Percentiles rank a stretch among this genome's conserved stretches.
Conservation (phyloP, 1,140 invertebrate genomes). For the Octopus sinensis region DNA sequence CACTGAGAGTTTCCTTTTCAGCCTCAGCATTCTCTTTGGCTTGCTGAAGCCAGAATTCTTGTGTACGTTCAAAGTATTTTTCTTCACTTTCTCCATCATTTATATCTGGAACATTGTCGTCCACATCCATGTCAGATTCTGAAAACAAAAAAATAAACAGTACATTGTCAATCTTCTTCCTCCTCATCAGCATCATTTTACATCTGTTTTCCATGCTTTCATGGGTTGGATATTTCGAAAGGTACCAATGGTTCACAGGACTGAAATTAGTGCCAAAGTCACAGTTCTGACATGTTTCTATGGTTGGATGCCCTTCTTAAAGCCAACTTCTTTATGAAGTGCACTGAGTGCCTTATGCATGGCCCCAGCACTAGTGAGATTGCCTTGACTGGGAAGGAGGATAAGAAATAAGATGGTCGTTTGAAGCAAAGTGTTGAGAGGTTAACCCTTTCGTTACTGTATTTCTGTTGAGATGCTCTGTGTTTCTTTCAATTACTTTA, state of each 20-base stretch:
- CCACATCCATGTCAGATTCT: conserved; percentile 5
- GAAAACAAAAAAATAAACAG: background rate
- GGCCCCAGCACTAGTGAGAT: too few relatives aligned
- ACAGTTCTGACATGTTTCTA: background rate
- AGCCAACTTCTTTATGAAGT: background rate
- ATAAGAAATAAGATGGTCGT: too few relatives aligned
- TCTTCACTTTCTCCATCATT: background rate
- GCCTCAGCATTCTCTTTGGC: background rate
- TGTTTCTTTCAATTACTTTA: too few relatives aligned
- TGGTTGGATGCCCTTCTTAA: background rate
- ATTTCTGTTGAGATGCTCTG: too few relatives aligned
- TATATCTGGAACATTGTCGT: background rate
- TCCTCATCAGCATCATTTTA: background rate
- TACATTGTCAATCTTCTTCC: background rate
- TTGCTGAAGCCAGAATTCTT: conserved; percentile 3
- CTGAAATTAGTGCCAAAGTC: background rate
- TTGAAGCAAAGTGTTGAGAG: too few relatives aligned
- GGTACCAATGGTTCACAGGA: background rate
- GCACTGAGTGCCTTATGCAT: too few relatives aligned
- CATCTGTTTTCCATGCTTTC: background rate
- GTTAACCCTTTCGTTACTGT: too few relatives aligned
- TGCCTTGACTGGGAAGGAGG: too few relatives aligned
- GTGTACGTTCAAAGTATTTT: background rate
- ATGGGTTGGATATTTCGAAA: background rate
- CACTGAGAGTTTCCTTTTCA: background rate